Conservation (phyloP, 2,888 invertebrate species). For the Trissolcus japonicus region DNA sequence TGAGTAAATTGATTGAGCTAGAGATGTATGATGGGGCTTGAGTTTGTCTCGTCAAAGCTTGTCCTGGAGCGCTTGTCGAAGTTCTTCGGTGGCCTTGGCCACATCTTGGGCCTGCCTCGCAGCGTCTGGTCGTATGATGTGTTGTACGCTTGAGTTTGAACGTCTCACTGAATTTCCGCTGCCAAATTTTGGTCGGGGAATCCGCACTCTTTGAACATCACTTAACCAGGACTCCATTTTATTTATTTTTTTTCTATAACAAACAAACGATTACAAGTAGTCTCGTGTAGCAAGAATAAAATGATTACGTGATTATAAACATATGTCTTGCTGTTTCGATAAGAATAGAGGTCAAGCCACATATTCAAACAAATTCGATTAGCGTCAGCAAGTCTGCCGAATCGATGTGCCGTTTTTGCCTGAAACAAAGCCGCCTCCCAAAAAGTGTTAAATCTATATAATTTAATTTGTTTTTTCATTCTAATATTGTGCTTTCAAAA, state of each 20-base stretch:
- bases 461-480: neutral
- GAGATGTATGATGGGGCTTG: neutral
- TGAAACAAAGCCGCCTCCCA: neutral
- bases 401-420: conserved; percentile 51
- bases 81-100: conserved; percentile 85
- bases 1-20: neutral
- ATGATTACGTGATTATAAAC: conserved; percentile 48
- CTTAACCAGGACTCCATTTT: conserved; percentile 90
- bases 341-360: conserved; percentile 52
- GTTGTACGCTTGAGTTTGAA: conserved; percentile 78
- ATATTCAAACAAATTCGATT: conserved; percentile 66
- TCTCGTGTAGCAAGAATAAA: conserved; percentile 38
- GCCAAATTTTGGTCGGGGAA: conserved; percentile 90
- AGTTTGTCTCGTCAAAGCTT: conserved; percentile 80
- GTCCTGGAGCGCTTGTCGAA: conserved; percentile 85
- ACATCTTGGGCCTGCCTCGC: conserved; percentile 77
- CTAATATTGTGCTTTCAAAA: neutral
- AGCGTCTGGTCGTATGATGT: conserved; percentile 78
- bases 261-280: conserved; percentile 25
- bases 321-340: conserved; percentile 51
- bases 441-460: neutral
- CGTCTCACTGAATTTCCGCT: conserved; percentile 77
- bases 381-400: conserved; percentile 55
- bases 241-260: conserved; percentile 1
- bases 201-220: conserved; percentile 88